Evolutionary conservation across 2,888 invertebrate species (phyloP), one percentile per base, ranked within the genome.

Genomic region (Gymnoscelis rufifasciata): DNA sequence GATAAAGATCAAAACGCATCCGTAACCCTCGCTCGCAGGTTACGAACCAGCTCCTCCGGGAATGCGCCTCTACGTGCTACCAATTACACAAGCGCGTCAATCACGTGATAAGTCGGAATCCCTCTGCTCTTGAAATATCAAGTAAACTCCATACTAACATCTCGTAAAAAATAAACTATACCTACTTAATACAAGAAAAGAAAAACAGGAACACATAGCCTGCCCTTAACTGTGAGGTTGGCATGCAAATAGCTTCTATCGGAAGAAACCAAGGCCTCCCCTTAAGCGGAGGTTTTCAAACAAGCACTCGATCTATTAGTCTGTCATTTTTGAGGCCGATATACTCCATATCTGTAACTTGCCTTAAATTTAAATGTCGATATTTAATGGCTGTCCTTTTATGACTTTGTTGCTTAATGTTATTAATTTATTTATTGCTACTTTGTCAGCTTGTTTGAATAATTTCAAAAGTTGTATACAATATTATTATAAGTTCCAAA

Each of bases 201-300:
- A n/a, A n/a, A n/a, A n/a, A 27, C 40, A 45, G 39, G 43, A 38
- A 43, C 28, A 65, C 59, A 33, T 74, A 70, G 64, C 77, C 69
- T 57, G 49, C 40, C 62, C 56, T 54, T 45, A 45, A 54, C 52
- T 52, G 59, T 56, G 57, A 62, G 68, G 67, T 60, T 63, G 66
- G 64, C 69, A 79, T 79, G 80, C 78, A 79, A 81, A 81, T 76
- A 60, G 62, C 63, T 68, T 73, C 76, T 74, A 78, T 78, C 74
- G 80, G 81, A 81, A 78, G 71, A 51, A 58, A 59, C 57, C 75
- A 78, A 80, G 80, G 80, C 56, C 61, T 47, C 38, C 19, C 51
- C 52, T 53, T 70, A 63, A 70, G 59, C 58, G 64, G 56, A 60
- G 51, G 57, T 57, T 66, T 62, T 66, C 60, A 66, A 69, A 59